These are phyloP conservation scores for Megaleporinus macrocephalus DNA, from an alignment of 2,113 vertebrate genomes.

Conservation along the genomic window DNA sequence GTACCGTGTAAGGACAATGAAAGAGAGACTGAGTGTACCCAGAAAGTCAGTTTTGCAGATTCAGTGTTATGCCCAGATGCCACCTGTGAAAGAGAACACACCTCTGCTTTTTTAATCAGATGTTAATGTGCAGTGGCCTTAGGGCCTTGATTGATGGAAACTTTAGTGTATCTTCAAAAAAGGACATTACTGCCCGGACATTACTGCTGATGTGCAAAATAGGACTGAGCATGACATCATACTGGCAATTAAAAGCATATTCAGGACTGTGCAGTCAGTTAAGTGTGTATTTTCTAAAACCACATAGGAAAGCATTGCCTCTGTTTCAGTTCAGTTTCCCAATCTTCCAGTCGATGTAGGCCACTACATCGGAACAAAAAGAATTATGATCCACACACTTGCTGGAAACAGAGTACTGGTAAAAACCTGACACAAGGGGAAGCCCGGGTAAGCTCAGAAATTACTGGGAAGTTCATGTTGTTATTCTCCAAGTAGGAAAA, in stretches of 20 bases:
- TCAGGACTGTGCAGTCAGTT: neutral
- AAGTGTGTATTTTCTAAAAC: neutral
- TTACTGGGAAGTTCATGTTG: too few species aligned
- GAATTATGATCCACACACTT: too few species aligned
- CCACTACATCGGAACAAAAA: too few species aligned
- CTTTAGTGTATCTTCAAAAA: too few species aligned
- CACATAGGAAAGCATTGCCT: neutral
- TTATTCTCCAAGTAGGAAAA: too few species aligned
- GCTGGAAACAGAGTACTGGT: too few species aligned
- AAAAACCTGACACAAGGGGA: too few species aligned
- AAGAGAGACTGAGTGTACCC: neutral
- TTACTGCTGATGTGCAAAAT: conserved; percentile 15
- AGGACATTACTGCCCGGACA: too few species aligned
- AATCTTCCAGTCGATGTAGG: too few species aligned
- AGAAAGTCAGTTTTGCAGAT: neutral
- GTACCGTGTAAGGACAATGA: neutral
- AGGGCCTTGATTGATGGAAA: conserved; percentile 8
- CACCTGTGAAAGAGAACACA: neutral
- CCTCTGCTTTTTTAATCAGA: conserved; percentile 9
- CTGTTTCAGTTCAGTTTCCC: conserved; percentile 4
- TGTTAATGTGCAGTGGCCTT: neutral
- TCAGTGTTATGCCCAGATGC: neutral
- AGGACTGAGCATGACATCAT: neutral
- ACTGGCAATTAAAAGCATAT: neutral
- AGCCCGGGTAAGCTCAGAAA: too few species aligned